Evolutionary conservation across 2,113 vertebrate species (phyloP).

Genomic region (Chloroceryle aenea): DNA sequence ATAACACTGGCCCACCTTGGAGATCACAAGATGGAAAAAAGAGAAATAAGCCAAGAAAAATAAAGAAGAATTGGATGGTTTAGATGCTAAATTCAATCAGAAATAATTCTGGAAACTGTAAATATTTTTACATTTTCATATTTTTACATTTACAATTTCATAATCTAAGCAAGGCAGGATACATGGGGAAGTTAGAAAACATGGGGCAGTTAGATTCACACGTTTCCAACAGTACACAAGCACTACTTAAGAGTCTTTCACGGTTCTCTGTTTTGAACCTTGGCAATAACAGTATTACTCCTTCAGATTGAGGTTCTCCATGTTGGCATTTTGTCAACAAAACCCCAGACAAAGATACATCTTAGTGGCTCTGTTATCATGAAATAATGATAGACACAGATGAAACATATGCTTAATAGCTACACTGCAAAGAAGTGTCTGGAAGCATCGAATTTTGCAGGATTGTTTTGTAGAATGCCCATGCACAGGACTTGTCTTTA

Average conservation of each 20-base stretch:
- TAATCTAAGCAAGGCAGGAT: background rate
- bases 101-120: background rate
- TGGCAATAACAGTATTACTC: background rate
- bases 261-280: background rate
- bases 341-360: background rate
- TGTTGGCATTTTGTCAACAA: background rate
- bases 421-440: background rate
- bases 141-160: background rate
- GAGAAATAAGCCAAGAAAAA: conserved; percentile 28
- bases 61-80: background rate
- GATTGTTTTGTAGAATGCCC: background rate
- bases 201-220: too few relatives aligned
- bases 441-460: background rate
- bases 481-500: conserved; percentile 10
- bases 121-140: background rate
- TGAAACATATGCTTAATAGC: background rate
- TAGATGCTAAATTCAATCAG: background rate
- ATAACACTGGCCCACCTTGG: background rate
- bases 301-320: background rate
- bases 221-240: background rate
- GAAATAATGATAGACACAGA: background rate
- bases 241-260: background rate
- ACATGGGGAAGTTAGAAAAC: background rate
- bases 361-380: background rate
- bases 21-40: conserved; percentile 7